phyloP scores from a whole-genome alignment of 53 echinoderm and acorn worm species.

The Pentamera pediparva region DNA sequence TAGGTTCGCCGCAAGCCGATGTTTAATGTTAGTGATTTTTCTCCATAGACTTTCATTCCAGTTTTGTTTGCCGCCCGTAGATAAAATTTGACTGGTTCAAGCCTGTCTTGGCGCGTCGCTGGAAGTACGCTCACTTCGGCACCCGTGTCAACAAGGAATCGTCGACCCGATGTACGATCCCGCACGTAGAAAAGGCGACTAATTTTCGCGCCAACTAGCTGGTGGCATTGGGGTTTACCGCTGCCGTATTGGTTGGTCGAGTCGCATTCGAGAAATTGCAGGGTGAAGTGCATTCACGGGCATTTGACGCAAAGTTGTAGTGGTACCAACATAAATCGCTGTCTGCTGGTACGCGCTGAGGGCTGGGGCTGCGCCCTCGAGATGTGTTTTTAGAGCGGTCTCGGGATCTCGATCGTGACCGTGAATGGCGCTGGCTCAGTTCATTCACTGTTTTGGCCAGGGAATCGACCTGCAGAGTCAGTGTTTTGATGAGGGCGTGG shows the following conservation, averaged over 20 bases:
- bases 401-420: too few species aligned
- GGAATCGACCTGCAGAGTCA: constrained; percentile 1
- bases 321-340: not conserved
- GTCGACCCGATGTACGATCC: not conserved
- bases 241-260: not conserved
- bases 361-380: not conserved
- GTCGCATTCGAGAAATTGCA: constrained; percentile 19
- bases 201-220: too few species aligned
- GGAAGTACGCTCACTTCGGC: too few species aligned
- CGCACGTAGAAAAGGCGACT: too few species aligned
- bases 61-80: constrained; percentile 19
- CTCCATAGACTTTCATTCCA: too few species aligned
- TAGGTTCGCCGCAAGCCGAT: constrained; percentile 36
- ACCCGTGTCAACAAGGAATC: too few species aligned
- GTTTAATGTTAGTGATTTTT: too few species aligned
- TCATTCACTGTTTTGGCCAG: too few species aligned
- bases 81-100: too few species aligned
- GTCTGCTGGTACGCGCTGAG: not conserved
- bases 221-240: constrained; percentile 48
- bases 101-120: not conserved
- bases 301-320: not conserved
- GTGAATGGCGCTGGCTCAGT: too few species aligned
- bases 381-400: too few species aligned
- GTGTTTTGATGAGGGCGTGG: not conserved
- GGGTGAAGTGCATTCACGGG: constrained; percentile 12